Base-by-base conservation (phyloP, 2,888 invertebrate genomes). In the Azorinus chamasolen region DNA sequence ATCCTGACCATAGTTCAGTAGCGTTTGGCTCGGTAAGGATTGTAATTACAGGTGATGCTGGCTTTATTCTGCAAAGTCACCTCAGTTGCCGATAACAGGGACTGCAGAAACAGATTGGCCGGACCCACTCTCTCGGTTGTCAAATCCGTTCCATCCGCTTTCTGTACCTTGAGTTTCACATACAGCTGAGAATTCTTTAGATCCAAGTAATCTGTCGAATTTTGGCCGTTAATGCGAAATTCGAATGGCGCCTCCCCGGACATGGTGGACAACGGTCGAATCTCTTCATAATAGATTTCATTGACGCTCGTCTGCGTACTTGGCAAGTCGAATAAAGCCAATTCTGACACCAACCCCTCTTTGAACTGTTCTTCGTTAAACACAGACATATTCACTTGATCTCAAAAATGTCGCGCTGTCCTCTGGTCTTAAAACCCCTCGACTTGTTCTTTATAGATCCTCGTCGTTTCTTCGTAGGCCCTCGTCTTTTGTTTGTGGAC, bases 1-100 rank as follows among this genome's bases (percentile, higher is more conserved):
- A 10, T 32, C 32, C 32, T 10, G 4, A 6, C 32, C 32, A 64
- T 63, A 72, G 4, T 64, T 55, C 37, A 72, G 32, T 51, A 79
- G 18, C n/a, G 68, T 68, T 8, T 68, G 68, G 27, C 75, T 66
- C 45, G 45, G 48, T 73, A 80, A 14, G 72, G 58, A 54, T 81
- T 75, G 24, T 78, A 55, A 41, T 57, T 71, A 25, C 74, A 63
- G 8, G 71, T 71, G 12, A 74, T 51, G 3, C 48, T 55, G 20
- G 65, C 63, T 41, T 65, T 75, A 43, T 70, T 73, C 48, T 81
- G 81, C 10, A 81, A 48, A 12, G 73, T 68, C 3, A 81, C 74
- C 22, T 81, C 81, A 6, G 58, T 64, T 24, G 69, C 61, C 0
- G 65, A 62, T 65, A 80, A 81, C 51, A 81, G 24, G 18, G 77